Conservation (phyloP, 2,797 vertebrate species). For the Buphagus erythrorhynchus region DNA sequence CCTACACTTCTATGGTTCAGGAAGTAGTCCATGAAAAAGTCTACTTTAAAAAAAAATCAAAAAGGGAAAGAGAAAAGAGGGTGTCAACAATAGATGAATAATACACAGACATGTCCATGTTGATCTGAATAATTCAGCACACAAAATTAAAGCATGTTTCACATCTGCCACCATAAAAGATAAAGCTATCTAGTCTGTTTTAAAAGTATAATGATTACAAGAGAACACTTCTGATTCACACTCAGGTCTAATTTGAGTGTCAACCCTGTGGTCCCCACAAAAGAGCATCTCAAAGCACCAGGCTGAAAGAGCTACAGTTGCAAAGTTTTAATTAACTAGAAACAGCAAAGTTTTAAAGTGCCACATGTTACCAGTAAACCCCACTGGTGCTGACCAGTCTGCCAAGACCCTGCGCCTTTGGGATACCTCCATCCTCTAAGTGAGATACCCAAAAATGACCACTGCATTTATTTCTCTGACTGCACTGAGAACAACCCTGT, state of each 20-base stretch:
- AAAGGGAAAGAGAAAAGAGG: not conserved
- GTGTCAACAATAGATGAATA: not conserved
- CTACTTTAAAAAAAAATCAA: not conserved
- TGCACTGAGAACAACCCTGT: not conserved
- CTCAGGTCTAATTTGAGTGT: not conserved
- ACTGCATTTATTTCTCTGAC: fast-evolving
- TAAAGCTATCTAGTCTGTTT: constrained; percentile 17
- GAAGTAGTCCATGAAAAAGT: not conserved
- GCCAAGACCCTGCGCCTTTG: not conserved
- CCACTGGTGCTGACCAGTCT: fast-evolving
- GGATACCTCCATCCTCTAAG: not conserved
- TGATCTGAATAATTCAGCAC: constrained; percentile 47
- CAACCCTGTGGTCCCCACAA: not conserved
- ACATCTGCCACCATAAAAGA: constrained; percentile 35
- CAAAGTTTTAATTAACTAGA: not conserved
- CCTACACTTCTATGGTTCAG: not conserved
- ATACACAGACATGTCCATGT: not conserved
- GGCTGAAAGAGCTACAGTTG: not conserved
- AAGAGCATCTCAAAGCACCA: not conserved
- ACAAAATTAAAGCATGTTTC: constrained; percentile 50
- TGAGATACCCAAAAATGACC: not conserved
- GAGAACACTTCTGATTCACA: not conserved
- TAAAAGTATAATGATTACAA: constrained; percentile 25
- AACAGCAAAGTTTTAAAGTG: not conserved
- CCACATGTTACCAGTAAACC: not conserved